Conservation (phyloP, 2,113 vertebrate species). For the Callipepla squamata region DNA sequence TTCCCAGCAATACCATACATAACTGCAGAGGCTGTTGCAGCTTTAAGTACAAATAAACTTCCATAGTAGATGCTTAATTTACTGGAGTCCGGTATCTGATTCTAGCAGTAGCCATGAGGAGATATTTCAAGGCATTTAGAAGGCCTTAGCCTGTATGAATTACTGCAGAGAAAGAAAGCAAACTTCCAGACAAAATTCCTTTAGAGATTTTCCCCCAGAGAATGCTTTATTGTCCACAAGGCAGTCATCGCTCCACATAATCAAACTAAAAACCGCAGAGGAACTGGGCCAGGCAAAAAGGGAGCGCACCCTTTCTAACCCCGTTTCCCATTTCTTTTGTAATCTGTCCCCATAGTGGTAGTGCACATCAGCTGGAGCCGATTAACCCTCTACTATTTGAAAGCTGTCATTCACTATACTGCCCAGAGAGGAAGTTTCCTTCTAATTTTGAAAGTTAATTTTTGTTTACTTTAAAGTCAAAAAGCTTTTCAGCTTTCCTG, state of each 20-base stretch:
- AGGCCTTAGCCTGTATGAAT: neutral
- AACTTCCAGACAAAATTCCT: conserved; percentile 5
- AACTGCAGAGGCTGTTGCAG: neutral
- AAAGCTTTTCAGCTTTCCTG: neutral
- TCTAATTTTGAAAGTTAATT: neutral
- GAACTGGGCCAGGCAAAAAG: neutral
- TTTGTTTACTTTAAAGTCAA: neutral
- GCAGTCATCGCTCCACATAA: neutral
- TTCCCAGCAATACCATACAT: neutral
- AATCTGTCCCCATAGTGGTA: neutral
- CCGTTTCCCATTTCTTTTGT: neutral
- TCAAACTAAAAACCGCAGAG: neutral
- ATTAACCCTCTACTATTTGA: neutral
- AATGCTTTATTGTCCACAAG: neutral
- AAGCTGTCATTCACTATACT: neutral
- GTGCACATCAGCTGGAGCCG: neutral
- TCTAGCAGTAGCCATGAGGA: conserved; percentile 5
- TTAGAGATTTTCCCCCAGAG: neutral
- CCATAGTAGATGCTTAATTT: neutral
- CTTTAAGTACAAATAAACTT: conserved; percentile 8
- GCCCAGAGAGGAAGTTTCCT: neutral
- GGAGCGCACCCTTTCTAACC: neutral
- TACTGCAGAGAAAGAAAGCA: conserved; percentile 9
- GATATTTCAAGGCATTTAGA: conserved; percentile 2
- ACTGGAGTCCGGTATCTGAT: neutral